Base-by-base conservation (phyloP, 2,888 invertebrate genomes). In the Ennomos erosarius region DNA sequence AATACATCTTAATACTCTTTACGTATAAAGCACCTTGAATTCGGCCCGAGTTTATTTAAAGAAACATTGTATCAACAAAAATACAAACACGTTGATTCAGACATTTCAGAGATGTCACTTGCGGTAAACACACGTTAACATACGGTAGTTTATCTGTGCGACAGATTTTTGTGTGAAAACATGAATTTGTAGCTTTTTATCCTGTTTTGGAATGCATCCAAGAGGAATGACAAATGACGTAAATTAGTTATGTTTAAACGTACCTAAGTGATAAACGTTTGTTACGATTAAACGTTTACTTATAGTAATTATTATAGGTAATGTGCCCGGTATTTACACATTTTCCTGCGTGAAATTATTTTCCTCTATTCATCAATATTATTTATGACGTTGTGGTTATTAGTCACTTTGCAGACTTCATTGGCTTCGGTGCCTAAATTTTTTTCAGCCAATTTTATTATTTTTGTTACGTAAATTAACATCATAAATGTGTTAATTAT, bases 171-270 rank as follows among this genome's bases (percentile, higher is more conserved):
- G 39, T 9, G 46, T 46, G 45, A 33, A 33, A 45, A 10, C 35
- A 12, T 11, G 16, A 37, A 47, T 48, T 47, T 38, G 44, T 33
- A 37, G 34, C 13, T 13, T 47, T 54, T 46, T 49, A 48, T 50
- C 50, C 50, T 13, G 33, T 34, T 50, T 55, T 59, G 59, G 55
- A 59, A 47, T 39, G 39, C 1, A 43, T 55, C 59, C 59, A 59
- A 55, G 11, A 16, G 46, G 12, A 26, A 55, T 59, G 59, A 59
- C 33, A 55, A 47, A 59, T 43, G 33, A 13, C 38, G 38, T 26
- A 16, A 43, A 55, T 55, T 35, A 34, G 34, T 35, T 45, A 12
- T 2, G 11, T 34, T 9, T 33, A 33, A 33, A 33, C 6, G 11
- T 43, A n/a, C n/a, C n/a, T n/a, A n/a, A n/a, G n/a, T n/a, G n/a